Evolutionary conservation across 2,888 invertebrate species (phyloP).

Genomic region (Acleris cristana): DNA sequence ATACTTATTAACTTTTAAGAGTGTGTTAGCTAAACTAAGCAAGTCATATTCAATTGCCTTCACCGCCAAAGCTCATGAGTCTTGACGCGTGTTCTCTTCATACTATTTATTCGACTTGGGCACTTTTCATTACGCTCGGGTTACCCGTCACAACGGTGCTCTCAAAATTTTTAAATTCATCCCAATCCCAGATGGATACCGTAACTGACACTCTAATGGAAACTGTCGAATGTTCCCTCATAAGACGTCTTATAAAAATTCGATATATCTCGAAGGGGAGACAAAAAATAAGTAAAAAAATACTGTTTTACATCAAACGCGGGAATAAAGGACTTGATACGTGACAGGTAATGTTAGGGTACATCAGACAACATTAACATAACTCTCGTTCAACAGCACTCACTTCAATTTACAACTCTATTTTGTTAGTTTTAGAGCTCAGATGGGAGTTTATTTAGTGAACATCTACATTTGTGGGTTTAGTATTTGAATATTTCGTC

Average conservation of each 20-base stretch:
- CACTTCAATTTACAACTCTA: background rate
- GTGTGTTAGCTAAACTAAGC: background rate
- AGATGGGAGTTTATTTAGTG: constrained; percentile 2
- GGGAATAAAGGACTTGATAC: constrained; percentile 47
- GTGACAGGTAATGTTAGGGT: constrained; percentile 48
- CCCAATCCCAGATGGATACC: constrained; percentile 40
- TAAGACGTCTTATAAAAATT: constrained; percentile 56
- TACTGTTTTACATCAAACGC: constrained; percentile 52
- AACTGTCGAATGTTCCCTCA: constrained; percentile 47
- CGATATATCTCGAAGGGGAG: constrained; percentile 52
- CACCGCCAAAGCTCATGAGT: background rate
- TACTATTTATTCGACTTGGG: constrained; percentile 15
- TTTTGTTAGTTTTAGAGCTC: background rate
- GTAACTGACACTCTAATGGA: constrained; percentile 61
- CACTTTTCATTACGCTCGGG: constrained; percentile 35
- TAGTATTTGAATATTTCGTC: constrained; percentile 25
- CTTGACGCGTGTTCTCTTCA: background rate
- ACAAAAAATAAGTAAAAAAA: constrained; percentile 44
- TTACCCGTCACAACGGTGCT: constrained; percentile 39
- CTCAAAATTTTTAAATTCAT: constrained; percentile 37
- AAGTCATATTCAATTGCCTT: background rate
- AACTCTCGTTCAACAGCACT: background rate
- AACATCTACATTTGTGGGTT: constrained; percentile 20
- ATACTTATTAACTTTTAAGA: background rate
- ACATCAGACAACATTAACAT: constrained; percentile 30